Base-by-base conservation (phyloP, 2,797 vertebrate genomes). In the Gadopsis marmoratus region DNA sequence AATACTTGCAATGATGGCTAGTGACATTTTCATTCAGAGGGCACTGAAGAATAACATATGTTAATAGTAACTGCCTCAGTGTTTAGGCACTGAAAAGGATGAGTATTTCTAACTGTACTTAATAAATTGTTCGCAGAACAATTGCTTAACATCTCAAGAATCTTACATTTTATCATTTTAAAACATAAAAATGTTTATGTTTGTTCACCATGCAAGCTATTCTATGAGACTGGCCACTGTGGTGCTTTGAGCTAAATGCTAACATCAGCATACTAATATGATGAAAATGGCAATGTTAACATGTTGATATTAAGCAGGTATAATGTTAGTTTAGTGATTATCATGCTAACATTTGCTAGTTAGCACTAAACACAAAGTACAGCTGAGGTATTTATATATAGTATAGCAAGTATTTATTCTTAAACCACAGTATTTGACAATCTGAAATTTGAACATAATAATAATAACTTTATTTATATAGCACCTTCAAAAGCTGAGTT, bases 21-120 rank as follows among this genome's bases (percentile, higher is more conserved):
- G 37, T 62, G 64, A 64, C 23, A 59, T 83, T 81, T 82, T 62
- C 54, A 76, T 59, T 74, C 56, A 51, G 7, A 58, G 11, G 54
- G 14, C 61, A 56, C 37, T 3, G 16, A 45, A 81, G 12, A 61
- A 68, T 33, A 70, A 35, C 56, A 73, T 35, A 39, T 82, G 70
- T 64, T 51, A 16, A 82, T 71, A 17, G 53, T 59, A n/a, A 33
- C 43, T 70, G 71, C 37, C 0, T n/a, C 35, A 31, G 35, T 21
- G 0, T 65, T 59, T 19, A 8, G 64, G 37, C 51, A 51, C 31
- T 16, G 14, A 43, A 58, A 48, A 51, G 35, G 47, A 61, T 4
- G 0, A 48, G 35, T 43, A 63, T 35, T 43, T 59, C 29, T 6
- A 45, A 23, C 19, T 51, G 47, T 62, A 11, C 5, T 5, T 63